These are phyloP conservation scores for Anaspis maculata DNA, from an alignment of 2,888 invertebrate genomes.

Conservation along the genomic window DNA sequence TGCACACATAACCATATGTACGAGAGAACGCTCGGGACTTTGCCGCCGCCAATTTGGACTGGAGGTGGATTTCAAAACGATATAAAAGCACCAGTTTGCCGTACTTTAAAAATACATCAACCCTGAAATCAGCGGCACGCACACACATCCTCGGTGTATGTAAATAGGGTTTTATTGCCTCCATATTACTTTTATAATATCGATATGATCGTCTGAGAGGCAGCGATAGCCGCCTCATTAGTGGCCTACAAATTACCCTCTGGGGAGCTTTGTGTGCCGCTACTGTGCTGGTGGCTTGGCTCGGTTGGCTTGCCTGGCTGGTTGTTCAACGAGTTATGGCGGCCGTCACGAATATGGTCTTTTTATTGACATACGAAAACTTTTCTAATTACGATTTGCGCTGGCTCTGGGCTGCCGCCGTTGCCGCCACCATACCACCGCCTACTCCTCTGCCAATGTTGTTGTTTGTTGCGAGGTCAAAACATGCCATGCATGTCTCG, in stretches of 20 bases:
- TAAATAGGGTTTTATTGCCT: conserved; percentile 31
- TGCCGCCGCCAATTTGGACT: conserved; percentile 13
- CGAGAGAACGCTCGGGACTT: conserved; percentile 6
- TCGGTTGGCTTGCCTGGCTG: too few relatives aligned
- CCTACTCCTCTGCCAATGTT: too few relatives aligned
- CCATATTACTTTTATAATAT: conserved; percentile 28
- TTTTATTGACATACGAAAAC: conserved; percentile 34
- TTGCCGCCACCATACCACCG: background rate
- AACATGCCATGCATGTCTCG: conserved; percentile 3
- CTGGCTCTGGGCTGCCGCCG: conserved; percentile 2
- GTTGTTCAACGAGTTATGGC: conserved; percentile 26
- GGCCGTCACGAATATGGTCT: conserved; percentile 24
- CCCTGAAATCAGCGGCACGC: conserved; percentile 26
- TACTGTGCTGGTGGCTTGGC: conserved; percentile 5
- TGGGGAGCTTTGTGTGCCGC: conserved; percentile 4
- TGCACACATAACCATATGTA: conserved; percentile 7
- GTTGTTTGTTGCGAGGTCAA: too few relatives aligned
- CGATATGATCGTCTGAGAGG: conserved; percentile 30
- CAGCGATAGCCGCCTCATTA: conserved; percentile 29
- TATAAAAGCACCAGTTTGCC: conserved; percentile 16
- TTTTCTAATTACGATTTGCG: conserved; percentile 31
- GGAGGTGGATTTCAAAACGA: conserved; percentile 13
- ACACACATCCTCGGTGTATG: conserved; percentile 22
- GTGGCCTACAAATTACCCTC: conserved; percentile 27
- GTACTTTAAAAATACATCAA: conserved; percentile 20